Conservation (phyloP, 2,888 invertebrate genomes). For the Tillus elongatus region DNA sequence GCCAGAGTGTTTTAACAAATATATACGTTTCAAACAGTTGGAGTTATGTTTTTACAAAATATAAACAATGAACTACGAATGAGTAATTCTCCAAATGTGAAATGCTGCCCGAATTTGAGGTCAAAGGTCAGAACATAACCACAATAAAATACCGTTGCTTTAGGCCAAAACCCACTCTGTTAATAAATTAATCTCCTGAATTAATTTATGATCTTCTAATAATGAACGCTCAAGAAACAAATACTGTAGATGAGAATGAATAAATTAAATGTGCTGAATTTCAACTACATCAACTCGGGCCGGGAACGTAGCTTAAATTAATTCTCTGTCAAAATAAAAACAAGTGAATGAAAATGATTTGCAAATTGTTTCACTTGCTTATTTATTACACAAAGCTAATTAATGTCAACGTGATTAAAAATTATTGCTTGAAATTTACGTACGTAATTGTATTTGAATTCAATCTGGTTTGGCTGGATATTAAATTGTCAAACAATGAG, state of each 20-base stretch:
- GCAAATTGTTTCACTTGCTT: constrained; percentile 30
- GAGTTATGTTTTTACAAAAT: too few species aligned
- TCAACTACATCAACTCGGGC: constrained; percentile 23
- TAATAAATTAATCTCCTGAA: constrained; percentile 34
- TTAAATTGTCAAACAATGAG: too few species aligned
- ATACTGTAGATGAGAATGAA: constrained; percentile 31
- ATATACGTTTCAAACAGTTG: too few species aligned
- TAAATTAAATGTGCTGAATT: constrained; percentile 33
- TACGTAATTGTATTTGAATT: too few species aligned
- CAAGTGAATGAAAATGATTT: constrained; percentile 30
- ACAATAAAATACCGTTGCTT: constrained; percentile 17
- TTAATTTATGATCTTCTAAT: constrained; percentile 36
- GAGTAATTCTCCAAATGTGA: too few species aligned
- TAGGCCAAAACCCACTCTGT: constrained; percentile 18
- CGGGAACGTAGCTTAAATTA: constrained; percentile 30
- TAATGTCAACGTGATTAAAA: constrained; percentile 30
- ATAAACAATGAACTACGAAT: too few species aligned
- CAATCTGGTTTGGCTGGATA: too few species aligned
- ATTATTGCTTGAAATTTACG: constrained; percentile 19
- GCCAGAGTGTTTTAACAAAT: too few species aligned
- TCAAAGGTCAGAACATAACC: constrained; percentile 17
- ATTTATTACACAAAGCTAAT: constrained; percentile 30
- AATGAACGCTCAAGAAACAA: constrained; percentile 33
- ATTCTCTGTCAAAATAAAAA: constrained; percentile 32
- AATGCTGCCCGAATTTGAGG: too few species aligned